phyloP scores from a whole-genome alignment of 2,113 vertebrate genomes.

The Electrona antarctica region DNA sequence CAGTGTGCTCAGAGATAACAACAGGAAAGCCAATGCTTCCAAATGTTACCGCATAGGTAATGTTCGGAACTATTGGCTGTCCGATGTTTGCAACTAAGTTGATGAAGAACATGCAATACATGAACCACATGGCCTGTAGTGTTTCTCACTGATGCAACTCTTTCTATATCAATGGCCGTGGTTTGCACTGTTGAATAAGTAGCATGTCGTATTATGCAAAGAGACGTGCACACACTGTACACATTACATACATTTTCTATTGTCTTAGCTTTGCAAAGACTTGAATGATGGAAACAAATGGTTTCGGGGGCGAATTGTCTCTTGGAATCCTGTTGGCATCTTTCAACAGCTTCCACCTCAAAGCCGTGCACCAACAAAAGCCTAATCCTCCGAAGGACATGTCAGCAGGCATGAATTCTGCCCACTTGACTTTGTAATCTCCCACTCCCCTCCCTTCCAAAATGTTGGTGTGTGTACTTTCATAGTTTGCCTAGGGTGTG shows the following conservation, averaged over 20 bases:
- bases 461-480: background rate
- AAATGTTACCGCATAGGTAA: no score
- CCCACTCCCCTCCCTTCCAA: background rate
- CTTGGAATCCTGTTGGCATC: background rate
- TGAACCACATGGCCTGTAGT: no score
- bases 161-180: no score
- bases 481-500: background rate
- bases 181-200: no score
- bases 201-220: background rate
- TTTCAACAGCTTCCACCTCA: conserved; percentile 1
- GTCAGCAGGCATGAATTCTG: conserved; percentile 26
- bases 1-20: no score
- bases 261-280: background rate
- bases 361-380: conserved; percentile 12
- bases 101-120: no score
- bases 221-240: background rate
- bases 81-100: no score
- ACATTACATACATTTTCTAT: background rate
- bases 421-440: conserved; percentile 17
- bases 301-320: background rate
- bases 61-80: no score
- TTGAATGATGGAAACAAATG: background rate
- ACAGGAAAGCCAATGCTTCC: no score
- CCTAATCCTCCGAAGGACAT: conserved; percentile 17
- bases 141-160: no score